These are phyloP conservation scores for Pituophis catenifer DNA, from an alignment of 2,113 vertebrate species.

Conservation along the genomic window DNA sequence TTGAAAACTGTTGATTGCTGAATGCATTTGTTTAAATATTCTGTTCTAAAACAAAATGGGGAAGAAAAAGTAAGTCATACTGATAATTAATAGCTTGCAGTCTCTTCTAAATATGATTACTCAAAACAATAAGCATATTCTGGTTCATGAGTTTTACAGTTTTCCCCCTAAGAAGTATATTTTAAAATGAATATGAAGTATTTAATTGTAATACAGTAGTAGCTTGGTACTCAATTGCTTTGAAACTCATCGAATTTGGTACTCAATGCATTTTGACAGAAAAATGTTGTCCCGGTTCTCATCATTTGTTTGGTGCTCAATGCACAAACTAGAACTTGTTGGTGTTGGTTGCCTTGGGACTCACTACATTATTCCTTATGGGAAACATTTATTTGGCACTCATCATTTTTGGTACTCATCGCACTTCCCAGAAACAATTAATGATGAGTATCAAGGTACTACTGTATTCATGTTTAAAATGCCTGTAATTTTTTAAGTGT, in stretches of 20 bases:
- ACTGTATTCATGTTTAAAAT: neutral
- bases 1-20: neutral
- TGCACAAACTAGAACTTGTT: neutral
- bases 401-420: neutral
- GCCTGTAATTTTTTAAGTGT: neutral
- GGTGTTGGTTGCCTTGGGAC: neutral
- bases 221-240: neutral
- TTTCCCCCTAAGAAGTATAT: neutral
- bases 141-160: neutral
- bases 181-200: neutral
- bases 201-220: neutral
- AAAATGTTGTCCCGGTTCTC: neutral
- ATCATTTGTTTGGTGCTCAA: neutral
- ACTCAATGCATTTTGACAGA: neutral
- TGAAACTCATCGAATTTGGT: neutral
- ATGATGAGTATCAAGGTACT: neutral
- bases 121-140: neutral
- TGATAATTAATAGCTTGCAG: neutral
- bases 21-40: neutral
- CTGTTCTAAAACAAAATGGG: neutral
- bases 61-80: neutral
- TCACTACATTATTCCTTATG: neutral
- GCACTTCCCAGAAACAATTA: neutral
- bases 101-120: neutral
- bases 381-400: neutral